phyloP scores from a whole-genome alignment of 2,888 invertebrate species.

The Lycia hirtaria region DNA sequence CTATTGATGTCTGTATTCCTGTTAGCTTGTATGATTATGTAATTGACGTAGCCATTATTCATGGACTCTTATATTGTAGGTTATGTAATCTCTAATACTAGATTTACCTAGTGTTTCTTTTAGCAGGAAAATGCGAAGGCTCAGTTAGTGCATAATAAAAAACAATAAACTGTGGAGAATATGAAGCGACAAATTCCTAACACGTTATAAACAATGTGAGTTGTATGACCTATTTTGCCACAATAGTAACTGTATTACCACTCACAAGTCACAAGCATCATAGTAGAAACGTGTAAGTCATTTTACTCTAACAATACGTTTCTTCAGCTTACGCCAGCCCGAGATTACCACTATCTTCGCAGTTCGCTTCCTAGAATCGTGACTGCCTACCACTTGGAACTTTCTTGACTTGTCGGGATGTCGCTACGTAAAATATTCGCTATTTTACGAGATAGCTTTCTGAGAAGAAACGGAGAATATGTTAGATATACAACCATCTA shows the following conservation, averaged over 20 bases:
- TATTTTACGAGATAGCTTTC: slow-evolving; percentile 2
- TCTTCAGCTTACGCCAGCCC: background rate
- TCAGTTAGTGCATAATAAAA: too few relatives aligned
- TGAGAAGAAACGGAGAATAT: background rate
- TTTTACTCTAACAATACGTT: background rate
- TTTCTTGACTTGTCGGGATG: slow-evolving; percentile 5
- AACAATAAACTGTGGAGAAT: too few relatives aligned
- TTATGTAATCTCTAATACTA: too few relatives aligned
- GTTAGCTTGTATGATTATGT: background rate
- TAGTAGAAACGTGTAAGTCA: background rate
- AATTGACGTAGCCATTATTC: background rate
- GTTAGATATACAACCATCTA: background rate
- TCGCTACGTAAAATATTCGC: slow-evolving; percentile 10
- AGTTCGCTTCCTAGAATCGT: slow-evolving; percentile 15
- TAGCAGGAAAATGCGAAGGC: too few relatives aligned
- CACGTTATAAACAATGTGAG: too few relatives aligned
- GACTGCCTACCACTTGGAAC: slow-evolving; percentile 9
- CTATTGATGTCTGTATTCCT: slow-evolving; percentile 3
- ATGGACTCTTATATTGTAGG: background rate
- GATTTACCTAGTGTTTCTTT: too few relatives aligned
- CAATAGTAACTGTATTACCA: background rate
- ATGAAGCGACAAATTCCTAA: too few relatives aligned
- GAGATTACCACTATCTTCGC: slow-evolving; percentile 7
- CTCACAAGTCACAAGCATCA: too few relatives aligned
- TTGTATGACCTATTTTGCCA: background rate